phyloP scores from a whole-genome alignment of 2,888 invertebrate species.

The Syrphus vitripennis region DNA sequence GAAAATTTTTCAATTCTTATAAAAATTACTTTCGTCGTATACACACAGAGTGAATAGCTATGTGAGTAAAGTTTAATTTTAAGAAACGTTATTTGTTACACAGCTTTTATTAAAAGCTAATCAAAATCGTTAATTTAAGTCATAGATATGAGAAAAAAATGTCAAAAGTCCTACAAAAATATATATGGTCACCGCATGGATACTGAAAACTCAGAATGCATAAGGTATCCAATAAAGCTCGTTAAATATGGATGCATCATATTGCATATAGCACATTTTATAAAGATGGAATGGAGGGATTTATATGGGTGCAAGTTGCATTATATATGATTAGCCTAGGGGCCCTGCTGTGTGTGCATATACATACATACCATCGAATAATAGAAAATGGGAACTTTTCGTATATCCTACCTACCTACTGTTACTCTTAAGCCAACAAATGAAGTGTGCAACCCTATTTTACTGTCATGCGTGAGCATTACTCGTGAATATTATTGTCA shows the following conservation, averaged over 20 bases:
- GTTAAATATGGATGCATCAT: slow-evolving; percentile 27
- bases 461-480: slow-evolving; percentile 70
- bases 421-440: slow-evolving; percentile 52
- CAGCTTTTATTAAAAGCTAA: no score
- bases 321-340: slow-evolving; percentile 57
- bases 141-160: no score
- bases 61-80: no score
- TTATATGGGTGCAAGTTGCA: slow-evolving; percentile 50
- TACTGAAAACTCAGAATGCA: not conserved
- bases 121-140: no score
- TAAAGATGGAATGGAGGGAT: slow-evolving; percentile 16
- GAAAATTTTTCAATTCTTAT: no score
- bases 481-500: slow-evolving; percentile 41
- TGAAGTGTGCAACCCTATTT: slow-evolving; percentile 70
- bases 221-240: slow-evolving; percentile 43
- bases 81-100: no score
- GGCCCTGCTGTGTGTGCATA: slow-evolving; percentile 8
- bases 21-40: no score
- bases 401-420: no score
- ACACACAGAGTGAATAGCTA: no score
- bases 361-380: slow-evolving; percentile 44
- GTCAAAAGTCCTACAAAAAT: no score
- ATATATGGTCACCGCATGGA: slow-evolving; percentile 5
- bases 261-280: slow-evolving; percentile 17
- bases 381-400: slow-evolving; percentile 59